Evolutionary conservation across 1,140 invertebrate species (phyloP), one percentile per base, ranked within the genome.

Genomic region (Rhopalosiphum maidis): DNA sequence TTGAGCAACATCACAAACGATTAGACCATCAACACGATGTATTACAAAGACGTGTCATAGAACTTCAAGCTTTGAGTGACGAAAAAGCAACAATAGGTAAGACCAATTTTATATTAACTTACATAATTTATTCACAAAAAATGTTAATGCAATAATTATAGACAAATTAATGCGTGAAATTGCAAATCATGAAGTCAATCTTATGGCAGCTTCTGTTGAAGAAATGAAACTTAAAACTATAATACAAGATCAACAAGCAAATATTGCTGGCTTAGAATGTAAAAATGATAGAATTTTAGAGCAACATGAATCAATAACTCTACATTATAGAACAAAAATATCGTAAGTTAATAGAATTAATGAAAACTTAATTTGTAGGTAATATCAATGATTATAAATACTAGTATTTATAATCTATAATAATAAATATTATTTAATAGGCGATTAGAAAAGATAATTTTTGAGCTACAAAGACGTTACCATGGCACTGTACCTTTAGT

Each of bases 41-140:
- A 94, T 95, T 97, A 55, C 96, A 96, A 94, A 96, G 97, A 95
- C 96, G 96, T 95, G 96, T 97, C 92, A 94, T 97, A 8, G 97
- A 97, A 95, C 94, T 97, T 48, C 96, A 96, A 94, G 96, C 96
- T 11, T 94, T 94, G n/a, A 96, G 96, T 93, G 96, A 97, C 94
- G 96, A 96, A 90, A 97, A 97, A 94, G 96, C 96, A 54, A 96
- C 96, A 23, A 96, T 97, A 89, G 96, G 96, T 87, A 95, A 96
- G 95, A 55, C 6, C 55, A 43, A n/a, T 43, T 90, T 30, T 68
- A 3, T 30, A 41, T n/a, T 4, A 43, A 90, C 25, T 68, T 68
- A 3, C n/a, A 43, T 60, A 48, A 46, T n/a, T 87, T 46, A 48
- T 87, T 5, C 48, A 21, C 48, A n/a, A 46, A 46, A 46, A 1